Evolutionary conservation across 2,797 vertebrate genomes (phyloP), one percentile per base, ranked within the genome.

Genomic region (Crocidura indochinensis): DNA sequence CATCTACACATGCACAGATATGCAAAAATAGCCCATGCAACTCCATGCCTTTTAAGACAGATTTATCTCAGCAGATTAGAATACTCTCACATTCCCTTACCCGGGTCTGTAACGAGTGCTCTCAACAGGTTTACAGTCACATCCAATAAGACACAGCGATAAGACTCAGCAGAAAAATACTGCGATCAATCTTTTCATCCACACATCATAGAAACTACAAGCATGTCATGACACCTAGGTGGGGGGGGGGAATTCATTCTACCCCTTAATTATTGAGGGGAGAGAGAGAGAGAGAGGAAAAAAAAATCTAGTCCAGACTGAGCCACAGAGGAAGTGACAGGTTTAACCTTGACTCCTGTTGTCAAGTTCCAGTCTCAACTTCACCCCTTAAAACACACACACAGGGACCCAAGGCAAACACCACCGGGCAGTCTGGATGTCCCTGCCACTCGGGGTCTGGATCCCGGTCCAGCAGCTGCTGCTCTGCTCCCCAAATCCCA

Each of bases 291-390:
- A 29, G 4, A 3, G 15, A 31, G 22, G 3, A n/a, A 24, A 64
- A 19, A 60, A 51, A 64, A 82, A 84, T 44, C 72, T 67, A 84
- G 90, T 29, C 31, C 72, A 85, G 64, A 71, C 49, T 15, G 29
- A 90, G 47, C 49, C 91, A 78, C 78, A 84, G 76, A 81, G 8
- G 14, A 71, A 82, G 91, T 69, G 84, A 92, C 79, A 91, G 83
- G 53, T 86, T 92, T 78, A 93, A 96, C 92, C 91, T 78, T 81
- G 84, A 90, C 44, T 77, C 79, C 56, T 71, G 81, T 49, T 75
- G 75, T 92, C 82, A 72, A 38, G 77, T 81, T 92, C 85, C 81
- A 84, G 76, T 80, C 88, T 79, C 88, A 93, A 96, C 93, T 96
- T 91, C 92, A 93, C 65, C 83, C 72, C 80, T 84, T 91, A 49